phyloP scores from a whole-genome alignment of 2,888 invertebrate species.

The Aelia acuminata region DNA sequence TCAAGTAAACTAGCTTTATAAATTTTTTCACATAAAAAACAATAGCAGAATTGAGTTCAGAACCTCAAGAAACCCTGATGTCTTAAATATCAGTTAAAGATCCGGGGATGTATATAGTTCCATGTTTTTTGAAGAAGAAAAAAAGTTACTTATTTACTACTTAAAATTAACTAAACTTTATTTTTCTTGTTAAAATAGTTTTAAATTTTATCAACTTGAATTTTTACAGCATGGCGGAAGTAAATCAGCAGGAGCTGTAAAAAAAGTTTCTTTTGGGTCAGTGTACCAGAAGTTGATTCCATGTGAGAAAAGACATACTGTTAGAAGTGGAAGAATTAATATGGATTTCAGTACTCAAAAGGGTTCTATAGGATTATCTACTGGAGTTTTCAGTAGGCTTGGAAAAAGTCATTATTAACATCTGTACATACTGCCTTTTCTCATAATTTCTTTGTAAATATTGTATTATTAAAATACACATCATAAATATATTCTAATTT shows the following conservation, averaged over 20 bases:
- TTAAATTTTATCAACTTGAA: neutral
- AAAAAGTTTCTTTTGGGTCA: constrained; percentile 61
- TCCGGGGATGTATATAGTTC: no score
- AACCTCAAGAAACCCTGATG: no score
- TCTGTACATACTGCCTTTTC: neutral
- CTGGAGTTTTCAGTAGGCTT: constrained; percentile 56
- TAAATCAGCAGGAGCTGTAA: constrained; percentile 6
- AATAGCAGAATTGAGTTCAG: no score
- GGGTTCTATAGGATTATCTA: constrained; percentile 50
- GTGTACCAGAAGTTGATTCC: constrained; percentile 61
- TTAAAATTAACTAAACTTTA: neutral
- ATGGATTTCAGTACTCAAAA: constrained; percentile 27
- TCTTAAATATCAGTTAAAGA: no score
- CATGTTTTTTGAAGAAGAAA: no score
- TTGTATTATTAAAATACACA: constrained; percentile 16
- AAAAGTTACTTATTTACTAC: neutral
- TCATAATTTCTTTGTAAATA: constrained; percentile 31
- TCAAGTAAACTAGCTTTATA: no score
- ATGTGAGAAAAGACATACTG: constrained; percentile 28
- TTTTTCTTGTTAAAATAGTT: neutral
- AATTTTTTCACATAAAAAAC: no score
- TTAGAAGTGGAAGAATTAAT: constrained; percentile 24
- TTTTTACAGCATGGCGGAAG: constrained; percentile 11
- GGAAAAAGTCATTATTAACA: constrained; percentile 33
- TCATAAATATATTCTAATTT: neutral